Percentiles rank a stretch among this genome's conserved stretches.
These are phyloP conservation scores for Patella ulyssiponensis DNA, from an alignment of 2,888 invertebrate species.

Conservation along the genomic window DNA sequence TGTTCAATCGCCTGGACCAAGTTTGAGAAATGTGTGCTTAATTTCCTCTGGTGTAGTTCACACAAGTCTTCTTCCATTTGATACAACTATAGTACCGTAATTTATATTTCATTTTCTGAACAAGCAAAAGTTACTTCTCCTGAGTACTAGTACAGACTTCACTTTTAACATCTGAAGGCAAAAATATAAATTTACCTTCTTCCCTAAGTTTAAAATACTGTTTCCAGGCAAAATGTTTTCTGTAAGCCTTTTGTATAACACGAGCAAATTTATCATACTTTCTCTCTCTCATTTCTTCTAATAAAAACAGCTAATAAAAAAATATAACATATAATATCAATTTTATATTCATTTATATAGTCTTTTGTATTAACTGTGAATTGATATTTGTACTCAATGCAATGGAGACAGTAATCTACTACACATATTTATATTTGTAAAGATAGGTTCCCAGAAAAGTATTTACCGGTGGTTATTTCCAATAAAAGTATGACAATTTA, in stretches of 20 bases:
- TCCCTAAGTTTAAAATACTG: conserved; percentile 77
- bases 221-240: conserved; percentile 77
- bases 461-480: no score
- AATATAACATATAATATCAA: not conserved
- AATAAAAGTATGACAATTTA: no score
- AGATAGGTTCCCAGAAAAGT: no score
- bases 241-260: conserved; percentile 80
- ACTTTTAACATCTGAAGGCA: not conserved
- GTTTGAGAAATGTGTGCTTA: not conserved
- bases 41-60: not conserved
- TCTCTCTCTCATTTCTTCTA: conserved; percentile 80
- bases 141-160: not conserved
- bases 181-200: conserved; percentile 70
- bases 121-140: not conserved
- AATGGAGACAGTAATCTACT: not conserved
- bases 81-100: not conserved
- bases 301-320: conserved; percentile 77
- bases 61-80: no score
- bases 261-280: conserved; percentile 79
- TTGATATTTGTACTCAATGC: not conserved
- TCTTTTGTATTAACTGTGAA: not conserved
- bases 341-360: not conserved
- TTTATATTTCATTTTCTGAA: not conserved
- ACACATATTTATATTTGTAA: not conserved
- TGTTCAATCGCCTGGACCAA: not conserved